phyloP scores from a whole-genome alignment of 2,113 vertebrate species.

The Pterocles orientalis region DNA sequence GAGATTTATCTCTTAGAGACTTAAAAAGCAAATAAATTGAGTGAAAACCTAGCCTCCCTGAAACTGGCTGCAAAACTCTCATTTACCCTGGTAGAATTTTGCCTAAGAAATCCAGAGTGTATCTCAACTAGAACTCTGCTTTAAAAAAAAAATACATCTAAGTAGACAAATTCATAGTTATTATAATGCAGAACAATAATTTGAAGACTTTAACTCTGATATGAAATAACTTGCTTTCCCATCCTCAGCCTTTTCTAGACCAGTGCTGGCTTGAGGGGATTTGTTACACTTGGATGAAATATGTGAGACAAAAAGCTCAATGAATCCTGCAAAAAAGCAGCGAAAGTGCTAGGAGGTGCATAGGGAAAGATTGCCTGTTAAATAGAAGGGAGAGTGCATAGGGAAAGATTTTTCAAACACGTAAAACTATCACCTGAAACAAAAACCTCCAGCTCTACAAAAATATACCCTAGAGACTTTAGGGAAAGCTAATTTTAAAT shows the following conservation, averaged over 20 bases:
- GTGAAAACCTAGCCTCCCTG: not conserved
- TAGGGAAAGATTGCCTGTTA: not conserved
- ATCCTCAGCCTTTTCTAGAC: slow-evolving; percentile 36
- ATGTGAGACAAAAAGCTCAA: slow-evolving; percentile 31
- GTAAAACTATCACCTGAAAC: slow-evolving; percentile 19
- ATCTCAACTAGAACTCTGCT: not conserved
- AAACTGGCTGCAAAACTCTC: not conserved
- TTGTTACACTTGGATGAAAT: slow-evolving; percentile 44
- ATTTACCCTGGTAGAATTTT: not conserved
- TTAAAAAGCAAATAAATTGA: not conserved
- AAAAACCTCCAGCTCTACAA: not conserved
- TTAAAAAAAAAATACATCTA: not conserved
- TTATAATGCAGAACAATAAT: not conserved
- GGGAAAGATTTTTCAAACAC: not conserved
- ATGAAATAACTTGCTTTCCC: slow-evolving; percentile 22
- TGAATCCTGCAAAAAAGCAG: slow-evolving; percentile 30
- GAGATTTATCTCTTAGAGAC: not conserved
- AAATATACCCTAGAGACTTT: not conserved
- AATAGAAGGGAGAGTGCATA: not conserved
- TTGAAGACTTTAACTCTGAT: not conserved
- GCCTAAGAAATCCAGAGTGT: not conserved
- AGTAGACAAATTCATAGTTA: not conserved
- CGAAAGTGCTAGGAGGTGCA: slow-evolving; percentile 18
- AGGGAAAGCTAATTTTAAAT: not conserved
- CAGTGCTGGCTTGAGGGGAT: slow-evolving; percentile 37